Percentiles rank a stretch among this genome's conserved stretches.
Conservation (phyloP, 2,113 vertebrate genomes). For the Centropus unirufus region DNA sequence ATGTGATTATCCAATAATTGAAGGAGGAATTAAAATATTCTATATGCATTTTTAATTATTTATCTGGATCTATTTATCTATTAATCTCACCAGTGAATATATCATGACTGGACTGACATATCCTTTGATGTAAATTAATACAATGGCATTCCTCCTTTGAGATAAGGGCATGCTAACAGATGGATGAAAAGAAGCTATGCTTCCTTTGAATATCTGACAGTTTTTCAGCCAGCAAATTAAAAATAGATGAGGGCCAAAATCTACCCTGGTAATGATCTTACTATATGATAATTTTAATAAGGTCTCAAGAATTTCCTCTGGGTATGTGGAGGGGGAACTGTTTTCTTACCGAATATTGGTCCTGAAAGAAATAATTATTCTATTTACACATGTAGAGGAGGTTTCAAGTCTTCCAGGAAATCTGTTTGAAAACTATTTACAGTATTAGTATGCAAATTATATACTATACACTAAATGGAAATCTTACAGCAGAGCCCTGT, state of each 20-base stretch:
- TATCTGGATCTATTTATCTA: neutral
- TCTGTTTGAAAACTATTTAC: slow-evolving; percentile 59
- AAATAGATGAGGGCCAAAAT: neutral
- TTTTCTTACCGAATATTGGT: neutral
- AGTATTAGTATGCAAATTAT: slow-evolving; percentile 70
- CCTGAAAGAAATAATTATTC: neutral
- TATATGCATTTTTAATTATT: neutral
- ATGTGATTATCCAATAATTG: neutral
- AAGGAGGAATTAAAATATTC: neutral
- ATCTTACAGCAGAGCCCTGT: slow-evolving; percentile 37
- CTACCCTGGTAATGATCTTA: neutral
- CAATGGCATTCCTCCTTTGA: neutral
- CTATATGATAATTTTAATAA: neutral
- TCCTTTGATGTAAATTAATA: neutral
- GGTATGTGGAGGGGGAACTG: neutral
- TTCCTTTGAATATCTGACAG: neutral
- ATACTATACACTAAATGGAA: slow-evolving; percentile 26
- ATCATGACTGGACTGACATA: neutral
- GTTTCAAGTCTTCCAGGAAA: slow-evolving; percentile 50
- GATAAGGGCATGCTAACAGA: neutral
- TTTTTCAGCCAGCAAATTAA: neutral
- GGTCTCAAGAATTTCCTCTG: neutral
- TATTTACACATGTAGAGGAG: slow-evolving; percentile 3
- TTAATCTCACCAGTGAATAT: neutral
- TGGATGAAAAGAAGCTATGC: neutral